These are phyloP conservation scores for Zophobas morio DNA, from an alignment of 1,140 invertebrate genomes.

Conservation along the genomic window DNA sequence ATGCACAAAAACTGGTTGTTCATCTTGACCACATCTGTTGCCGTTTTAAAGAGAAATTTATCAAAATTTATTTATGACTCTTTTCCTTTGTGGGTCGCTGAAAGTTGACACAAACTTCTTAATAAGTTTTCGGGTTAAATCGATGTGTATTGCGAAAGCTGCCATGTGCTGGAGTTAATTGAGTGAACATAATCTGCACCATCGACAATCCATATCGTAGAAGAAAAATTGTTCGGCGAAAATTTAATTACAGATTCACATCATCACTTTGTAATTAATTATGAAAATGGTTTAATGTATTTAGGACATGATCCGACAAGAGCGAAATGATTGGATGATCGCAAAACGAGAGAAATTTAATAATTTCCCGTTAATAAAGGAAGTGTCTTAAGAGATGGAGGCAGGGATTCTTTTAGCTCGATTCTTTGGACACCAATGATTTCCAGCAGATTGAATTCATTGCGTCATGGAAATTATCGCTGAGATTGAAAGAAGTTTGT, in stretches of 20 bases:
- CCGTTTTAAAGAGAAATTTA: background rate
- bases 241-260: constrained; percentile 42
- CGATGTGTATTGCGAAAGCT: constrained; percentile 4
- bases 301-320: constrained; percentile 12
- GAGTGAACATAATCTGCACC: constrained; percentile 16
- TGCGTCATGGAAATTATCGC: constrained; percentile 20
- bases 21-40: constrained; percentile 25
- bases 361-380: constrained; percentile 39
- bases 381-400: constrained; percentile 35
- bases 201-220: constrained; percentile 19
- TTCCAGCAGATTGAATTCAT: constrained; percentile 22
- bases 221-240: constrained; percentile 36
- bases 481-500: background rate
- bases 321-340: constrained; percentile 23
- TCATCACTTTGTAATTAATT: constrained; percentile 41
- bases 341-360: constrained; percentile 39
- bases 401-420: constrained; percentile 25
- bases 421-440: constrained; percentile 28
- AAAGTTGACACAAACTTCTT: no score
- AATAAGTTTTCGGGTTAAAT: no score
- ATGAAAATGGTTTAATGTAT: constrained; percentile 36
- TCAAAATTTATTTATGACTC: no score
- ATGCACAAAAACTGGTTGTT: constrained; percentile 16
- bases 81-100: no score
- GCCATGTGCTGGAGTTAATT: constrained; percentile 8